Evolutionary conservation across 2,113 vertebrate species (phyloP), one percentile per base, ranked within the genome.

Genomic region (Nycticryphes semicollaris): DNA sequence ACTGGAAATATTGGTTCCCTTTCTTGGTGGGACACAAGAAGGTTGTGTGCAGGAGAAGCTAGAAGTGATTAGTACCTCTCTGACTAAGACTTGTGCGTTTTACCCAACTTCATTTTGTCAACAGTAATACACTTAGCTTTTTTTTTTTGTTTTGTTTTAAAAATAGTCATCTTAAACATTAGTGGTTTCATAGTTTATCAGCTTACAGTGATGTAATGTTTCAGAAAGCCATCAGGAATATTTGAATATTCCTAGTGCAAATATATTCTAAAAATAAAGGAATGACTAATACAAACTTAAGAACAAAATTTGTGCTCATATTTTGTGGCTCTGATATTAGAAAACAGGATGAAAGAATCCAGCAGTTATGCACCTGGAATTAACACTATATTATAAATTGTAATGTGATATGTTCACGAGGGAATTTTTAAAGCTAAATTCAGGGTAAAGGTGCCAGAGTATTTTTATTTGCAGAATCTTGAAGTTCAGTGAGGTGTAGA

Each of bases 401-500:
- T 35, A 83, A 81, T 89, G 82, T 72, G 54, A 19, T 94, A 59
- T 81, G 60, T 77, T 84, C 33, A 90, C 94, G 76, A 68, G 35
- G 35, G 70, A 24, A 33, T 19, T 64, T 88, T 90, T 85, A 94
- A 95, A 94, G 62, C 37, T 87, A 90, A 89, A 86, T 94, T 93
- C 76, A 83, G 60, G 53, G 79, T 76, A 89, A 76, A 94, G 73
- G 79, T 95, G 77, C 60, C 50, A 77, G 87, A 39, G 33, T 53
- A 43, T 62, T 89, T 95, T 93, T 85, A 67, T 88, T 89, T 96
- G 95, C 92, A 76, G 92, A 93, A 68, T 73, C 86, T 84, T 90
- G 24, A 67, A 91, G 95, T 89, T 96, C 95, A 89, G 73, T 75
- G 95, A 93, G 63, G 91, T 96, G 88, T 80, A 96, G 91, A 95